phyloP scores from a whole-genome alignment of 92 coral and sea anemone species.

The Phenganax stokvisi region DNA sequence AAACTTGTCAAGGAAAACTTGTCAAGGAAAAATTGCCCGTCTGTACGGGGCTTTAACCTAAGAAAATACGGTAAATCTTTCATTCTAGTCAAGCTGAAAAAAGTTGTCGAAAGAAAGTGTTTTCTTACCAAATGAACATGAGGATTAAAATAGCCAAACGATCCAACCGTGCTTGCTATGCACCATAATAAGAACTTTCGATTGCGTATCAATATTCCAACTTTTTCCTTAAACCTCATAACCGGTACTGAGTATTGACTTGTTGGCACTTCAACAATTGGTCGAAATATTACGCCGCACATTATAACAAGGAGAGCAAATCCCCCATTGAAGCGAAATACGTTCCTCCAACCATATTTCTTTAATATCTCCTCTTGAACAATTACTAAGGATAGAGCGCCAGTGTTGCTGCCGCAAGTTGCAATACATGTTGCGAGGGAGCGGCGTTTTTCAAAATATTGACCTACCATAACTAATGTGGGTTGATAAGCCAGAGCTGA shows the following conservation, averaged over 20 bases:
- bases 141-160: conserved; percentile 94
- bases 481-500: conserved; percentile 83
- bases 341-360: conserved; percentile 76
- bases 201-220: conserved; percentile 36
- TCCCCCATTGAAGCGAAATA: conserved; percentile 72
- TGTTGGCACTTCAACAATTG: conserved; percentile 47
- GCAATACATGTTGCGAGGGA: conserved; percentile 94
- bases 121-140: conserved; percentile 79
- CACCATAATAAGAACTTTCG: conserved; percentile 80
- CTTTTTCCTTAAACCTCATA: conserved; percentile 16
- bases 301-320: conserved; percentile 60
- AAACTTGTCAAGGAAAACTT: no score
- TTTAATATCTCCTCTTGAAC: conserved; percentile 71
- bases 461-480: conserved; percentile 84
- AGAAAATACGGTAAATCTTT: neutral
- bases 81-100: neutral
- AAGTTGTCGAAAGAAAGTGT: neutral
- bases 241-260: neutral
- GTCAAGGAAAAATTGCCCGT: no score
- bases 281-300: conserved; percentile 77
- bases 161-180: conserved; percentile 64
- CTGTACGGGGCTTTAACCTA: no score
- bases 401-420: conserved; percentile 85
- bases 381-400: conserved; percentile 81
- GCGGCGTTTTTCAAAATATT: conserved; percentile 77